phyloP scores from a whole-genome alignment of 2,113 vertebrate genomes.

The Aptenodytes patagonicus region DNA sequence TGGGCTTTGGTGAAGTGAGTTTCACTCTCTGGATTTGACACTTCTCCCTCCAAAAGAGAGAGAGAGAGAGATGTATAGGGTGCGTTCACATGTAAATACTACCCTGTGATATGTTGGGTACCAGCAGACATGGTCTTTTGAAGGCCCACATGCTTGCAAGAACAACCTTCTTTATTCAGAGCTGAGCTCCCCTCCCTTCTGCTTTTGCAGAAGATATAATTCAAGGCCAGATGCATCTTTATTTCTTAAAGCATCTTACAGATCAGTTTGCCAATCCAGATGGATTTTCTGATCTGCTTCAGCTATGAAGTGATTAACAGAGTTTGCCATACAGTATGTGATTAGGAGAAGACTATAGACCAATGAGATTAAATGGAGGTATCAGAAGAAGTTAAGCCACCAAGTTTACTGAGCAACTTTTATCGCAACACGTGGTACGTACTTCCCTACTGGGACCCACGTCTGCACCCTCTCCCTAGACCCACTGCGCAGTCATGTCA shows the following conservation, averaged over 20 bases:
- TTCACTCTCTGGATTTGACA: not conserved
- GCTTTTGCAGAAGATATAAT: not conserved
- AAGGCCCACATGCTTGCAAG: not conserved
- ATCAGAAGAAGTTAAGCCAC: not conserved
- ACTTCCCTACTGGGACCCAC: not conserved
- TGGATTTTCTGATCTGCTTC: not conserved
- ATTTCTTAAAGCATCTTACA: not conserved
- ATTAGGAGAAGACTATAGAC: not conserved
- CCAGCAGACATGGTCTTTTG: not conserved
- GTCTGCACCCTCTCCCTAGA: not conserved
- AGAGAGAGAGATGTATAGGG: not conserved
- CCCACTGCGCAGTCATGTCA: not conserved
- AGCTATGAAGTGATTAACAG: not conserved
- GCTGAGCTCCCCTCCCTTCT: not conserved
- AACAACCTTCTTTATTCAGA: not conserved
- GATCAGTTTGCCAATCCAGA: not conserved
- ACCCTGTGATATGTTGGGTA: not conserved
- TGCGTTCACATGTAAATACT: not conserved
- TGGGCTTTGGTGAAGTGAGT: not conserved
- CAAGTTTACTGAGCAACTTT: not conserved
- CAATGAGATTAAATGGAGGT: not conserved
- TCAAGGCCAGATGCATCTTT: not conserved
- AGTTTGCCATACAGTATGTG: not conserved
- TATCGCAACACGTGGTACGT: not conserved
- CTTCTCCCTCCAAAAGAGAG: not conserved